Percentiles rank a stretch among this genome's conserved stretches.
These are phyloP conservation scores for Turnix velox DNA, from an alignment of 2,113 vertebrate genomes.

Conservation along the genomic window DNA sequence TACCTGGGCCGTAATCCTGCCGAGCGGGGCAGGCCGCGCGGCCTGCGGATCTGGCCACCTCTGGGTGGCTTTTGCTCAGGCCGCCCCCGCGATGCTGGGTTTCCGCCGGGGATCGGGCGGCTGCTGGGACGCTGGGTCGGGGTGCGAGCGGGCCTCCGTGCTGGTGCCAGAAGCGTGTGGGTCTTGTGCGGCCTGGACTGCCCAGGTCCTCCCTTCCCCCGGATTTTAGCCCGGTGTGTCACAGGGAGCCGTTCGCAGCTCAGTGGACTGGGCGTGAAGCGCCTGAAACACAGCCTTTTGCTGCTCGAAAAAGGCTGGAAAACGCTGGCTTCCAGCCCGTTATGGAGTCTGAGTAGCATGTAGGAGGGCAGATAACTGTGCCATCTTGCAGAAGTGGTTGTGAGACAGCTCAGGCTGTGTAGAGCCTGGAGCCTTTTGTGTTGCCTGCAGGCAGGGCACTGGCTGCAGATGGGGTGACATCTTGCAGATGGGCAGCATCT, in stretches of 20 bases:
- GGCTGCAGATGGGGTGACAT: neutral
- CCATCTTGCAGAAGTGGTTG: fast-evolving
- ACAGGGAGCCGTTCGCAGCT: neutral
- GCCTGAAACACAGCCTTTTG: fast-evolving
- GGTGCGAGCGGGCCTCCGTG: too few species aligned
- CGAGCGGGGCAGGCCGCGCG: neutral
- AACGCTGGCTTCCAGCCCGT: fast-evolving
- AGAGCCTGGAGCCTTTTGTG: neutral
- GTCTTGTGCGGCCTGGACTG: neutral
- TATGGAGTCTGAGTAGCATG: fast-evolving
- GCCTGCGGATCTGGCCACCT: neutral
- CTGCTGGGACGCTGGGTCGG: neutral
- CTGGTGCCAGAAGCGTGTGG: neutral
- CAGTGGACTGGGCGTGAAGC: fast-evolving
- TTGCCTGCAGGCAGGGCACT: fast-evolving
- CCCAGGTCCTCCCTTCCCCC: fast-evolving
- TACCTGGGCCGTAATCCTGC: neutral
- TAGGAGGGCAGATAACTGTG: neutral
- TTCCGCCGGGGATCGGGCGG: fast-evolving
- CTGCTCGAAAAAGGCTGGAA: neutral
- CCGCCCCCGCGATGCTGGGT: neutral
- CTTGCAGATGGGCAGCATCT: neutral
- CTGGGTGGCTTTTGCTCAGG: neutral
- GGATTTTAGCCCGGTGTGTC: fast-evolving
- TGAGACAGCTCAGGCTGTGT: neutral